phyloP scores from a whole-genome alignment of 1,140 invertebrate genomes.

The Drosophila lacertosa region DNA sequence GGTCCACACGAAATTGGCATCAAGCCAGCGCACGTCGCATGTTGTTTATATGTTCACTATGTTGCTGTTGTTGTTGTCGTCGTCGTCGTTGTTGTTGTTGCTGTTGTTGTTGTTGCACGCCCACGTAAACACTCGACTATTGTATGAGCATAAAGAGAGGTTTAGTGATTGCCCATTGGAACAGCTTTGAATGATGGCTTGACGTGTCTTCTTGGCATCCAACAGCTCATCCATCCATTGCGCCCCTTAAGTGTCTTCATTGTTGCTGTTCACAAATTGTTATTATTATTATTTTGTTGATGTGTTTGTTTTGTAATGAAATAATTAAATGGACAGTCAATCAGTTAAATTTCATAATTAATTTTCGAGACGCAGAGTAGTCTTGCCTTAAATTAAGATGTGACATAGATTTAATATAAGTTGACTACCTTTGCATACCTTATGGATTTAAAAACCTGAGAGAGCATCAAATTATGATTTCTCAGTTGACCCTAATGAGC shows the following conservation, averaged over 20 bases:
- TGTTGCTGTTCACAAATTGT: slow-evolving; percentile 58
- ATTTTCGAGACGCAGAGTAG: neutral
- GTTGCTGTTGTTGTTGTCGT: slow-evolving; percentile 24
- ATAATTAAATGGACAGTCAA: slow-evolving; percentile 54
- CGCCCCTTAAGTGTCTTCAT: slow-evolving; percentile 32
- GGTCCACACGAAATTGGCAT: slow-evolving; percentile 60
- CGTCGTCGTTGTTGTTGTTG: slow-evolving; percentile 42
- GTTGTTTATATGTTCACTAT: slow-evolving; percentile 56
- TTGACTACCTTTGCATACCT: neutral
- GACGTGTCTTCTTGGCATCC: slow-evolving; percentile 25
- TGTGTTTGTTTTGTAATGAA: slow-evolving; percentile 59
- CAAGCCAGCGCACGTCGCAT: slow-evolving; percentile 62
- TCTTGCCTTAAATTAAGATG: neutral
- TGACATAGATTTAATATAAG: neutral
- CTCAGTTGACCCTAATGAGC: slow-evolving; percentile 18
- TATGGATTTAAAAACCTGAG: neutral
- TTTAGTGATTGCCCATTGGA: slow-evolving; percentile 30
- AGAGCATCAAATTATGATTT: slow-evolving; percentile 25
- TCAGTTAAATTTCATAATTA: slow-evolving; percentile 27
- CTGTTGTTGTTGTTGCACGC: slow-evolving; percentile 33
- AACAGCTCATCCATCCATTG: slow-evolving; percentile 25
- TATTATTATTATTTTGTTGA: slow-evolving; percentile 42
- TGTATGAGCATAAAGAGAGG: slow-evolving; percentile 13
- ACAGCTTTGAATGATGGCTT: slow-evolving; percentile 40
- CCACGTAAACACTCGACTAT: slow-evolving; percentile 43